Evolutionary conservation across 2,797 vertebrate genomes (phyloP).

Genomic region (Chelon labrosus): DNA sequence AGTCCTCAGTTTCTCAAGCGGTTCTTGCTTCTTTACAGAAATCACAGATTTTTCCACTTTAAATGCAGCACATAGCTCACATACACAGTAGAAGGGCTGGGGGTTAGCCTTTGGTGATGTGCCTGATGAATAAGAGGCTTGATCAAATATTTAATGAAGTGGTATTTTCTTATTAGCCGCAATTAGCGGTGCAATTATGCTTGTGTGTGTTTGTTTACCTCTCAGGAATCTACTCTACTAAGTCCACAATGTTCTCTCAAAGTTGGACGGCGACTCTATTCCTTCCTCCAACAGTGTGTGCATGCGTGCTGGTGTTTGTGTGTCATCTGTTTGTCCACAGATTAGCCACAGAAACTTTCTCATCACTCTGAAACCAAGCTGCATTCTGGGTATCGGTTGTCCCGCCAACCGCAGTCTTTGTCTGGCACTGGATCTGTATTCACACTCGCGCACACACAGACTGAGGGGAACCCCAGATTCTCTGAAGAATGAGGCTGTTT

Average conservation of each 20-base stretch:
- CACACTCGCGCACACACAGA: slow-evolving; percentile 70
- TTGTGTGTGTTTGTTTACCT: slow-evolving; percentile 78
- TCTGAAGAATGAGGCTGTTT: slow-evolving; percentile 79
- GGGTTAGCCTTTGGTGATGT: slow-evolving; percentile 5
- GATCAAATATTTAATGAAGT: slow-evolving; percentile 65
- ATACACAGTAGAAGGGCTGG: background rate
- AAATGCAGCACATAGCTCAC: slow-evolving; percentile 3
- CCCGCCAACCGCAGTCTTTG: slow-evolving; percentile 84
- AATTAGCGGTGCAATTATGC: slow-evolving; percentile 64
- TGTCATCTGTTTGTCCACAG: slow-evolving; percentile 82
- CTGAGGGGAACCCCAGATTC: slow-evolving; percentile 75
- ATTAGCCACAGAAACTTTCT: slow-evolving; percentile 86
- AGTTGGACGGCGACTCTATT: slow-evolving; percentile 65
- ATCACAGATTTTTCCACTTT: background rate
- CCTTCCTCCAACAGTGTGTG: slow-evolving; percentile 73
- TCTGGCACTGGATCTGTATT: slow-evolving; percentile 84
- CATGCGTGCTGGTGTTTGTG: slow-evolving; percentile 69
- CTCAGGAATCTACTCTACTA: slow-evolving; percentile 82
- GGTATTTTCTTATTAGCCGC: slow-evolving; percentile 58
- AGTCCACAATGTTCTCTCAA: slow-evolving; percentile 74
- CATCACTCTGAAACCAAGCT: slow-evolving; percentile 77
- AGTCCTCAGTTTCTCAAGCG: background rate
- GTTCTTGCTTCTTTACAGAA: background rate
- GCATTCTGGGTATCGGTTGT: slow-evolving; percentile 85
- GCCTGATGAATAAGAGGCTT: slow-evolving; percentile 38